phyloP scores from a whole-genome alignment of 2,888 invertebrate genomes.

The Amphipoea oculea region DNA sequence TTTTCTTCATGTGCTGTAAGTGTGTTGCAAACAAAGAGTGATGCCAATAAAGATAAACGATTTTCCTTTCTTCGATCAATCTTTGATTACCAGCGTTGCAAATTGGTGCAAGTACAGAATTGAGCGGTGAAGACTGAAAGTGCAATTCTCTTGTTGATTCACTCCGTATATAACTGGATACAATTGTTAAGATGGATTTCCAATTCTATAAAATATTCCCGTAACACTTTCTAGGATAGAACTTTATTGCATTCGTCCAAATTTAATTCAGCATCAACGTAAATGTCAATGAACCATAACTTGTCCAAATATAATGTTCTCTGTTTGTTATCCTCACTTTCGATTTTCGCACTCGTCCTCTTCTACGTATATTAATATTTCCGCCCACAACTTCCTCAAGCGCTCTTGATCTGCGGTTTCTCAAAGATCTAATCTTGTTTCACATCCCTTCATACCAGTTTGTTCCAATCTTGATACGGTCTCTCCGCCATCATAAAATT shows the following conservation, averaged over 20 bases:
- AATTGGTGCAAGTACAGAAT: slow-evolving; percentile 39
- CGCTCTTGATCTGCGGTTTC: slow-evolving; percentile 42
- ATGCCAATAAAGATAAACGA: slow-evolving; percentile 58
- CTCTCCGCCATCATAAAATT: slow-evolving; percentile 50
- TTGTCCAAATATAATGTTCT: slow-evolving; percentile 1
- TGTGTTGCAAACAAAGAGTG: slow-evolving; percentile 43
- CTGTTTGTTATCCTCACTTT: slow-evolving; percentile 28
- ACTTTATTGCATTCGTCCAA: not conserved
- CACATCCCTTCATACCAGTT: slow-evolving; percentile 59
- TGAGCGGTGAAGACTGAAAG: slow-evolving; percentile 20
- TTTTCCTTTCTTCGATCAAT: slow-evolving; percentile 56
- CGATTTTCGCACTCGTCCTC: slow-evolving; percentile 12
- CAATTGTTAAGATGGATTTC: slow-evolving; percentile 2
- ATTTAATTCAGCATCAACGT: not conserved
- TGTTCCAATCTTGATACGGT: slow-evolving; percentile 49
- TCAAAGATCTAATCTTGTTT: slow-evolving; percentile 53
- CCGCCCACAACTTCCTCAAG: slow-evolving; percentile 38
- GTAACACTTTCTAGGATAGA: not conserved
- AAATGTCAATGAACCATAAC: not conserved
- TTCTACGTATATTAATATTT: slow-evolving; percentile 31
- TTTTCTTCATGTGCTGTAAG: slow-evolving; percentile 48
- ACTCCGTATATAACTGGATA: not conserved
- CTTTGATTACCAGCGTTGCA: slow-evolving; percentile 40
- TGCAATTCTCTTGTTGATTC: slow-evolving; percentile 5
- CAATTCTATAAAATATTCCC: not conserved